Evolutionary conservation across 2,888 invertebrate species (phyloP), one percentile per base, ranked within the genome.

Genomic region (Isoperla grammatica): DNA sequence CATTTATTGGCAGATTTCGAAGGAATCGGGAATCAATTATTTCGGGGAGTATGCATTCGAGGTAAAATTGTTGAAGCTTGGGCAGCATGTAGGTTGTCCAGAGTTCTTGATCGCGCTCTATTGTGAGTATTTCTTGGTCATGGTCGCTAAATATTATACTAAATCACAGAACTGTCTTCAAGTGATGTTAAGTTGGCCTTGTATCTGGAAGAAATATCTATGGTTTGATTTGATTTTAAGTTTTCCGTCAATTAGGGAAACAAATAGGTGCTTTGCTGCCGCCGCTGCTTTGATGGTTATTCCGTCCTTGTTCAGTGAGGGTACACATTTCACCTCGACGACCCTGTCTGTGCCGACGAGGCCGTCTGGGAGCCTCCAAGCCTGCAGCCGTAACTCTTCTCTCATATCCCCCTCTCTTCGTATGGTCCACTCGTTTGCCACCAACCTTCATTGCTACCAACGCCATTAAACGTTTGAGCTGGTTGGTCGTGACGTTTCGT

Each of bases 31-130:
- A 12, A 11, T 53, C 19, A 8, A n/a, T 20, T 3, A 53, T 13
- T 39, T 53, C 53, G 2, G 53, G 53, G 9, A 53, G 39, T 3
- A 53, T 11, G 17, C 53, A 53, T 9, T 53, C 39, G n/a, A 39
- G 17, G 9, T 53, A 53, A 20, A 53, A 53, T 12, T 19, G 17
- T 9, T 5, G 8, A 15, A 53, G 19, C 22, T 53, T 53, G 1
- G 37, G 53, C 4, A 53, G 5, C 37, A 39, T 39, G 2, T 9
- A 3, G 13, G 35, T 20, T 6, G 9, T n/a, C 53, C 37, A 53
- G 11, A 53, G 20, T 15, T 37, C 17, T 19, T 15, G 5, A 9
- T 53, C 39, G 4, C 39, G 53, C 19, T 17, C 15, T 4, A 53
- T 17, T 11, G 17, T 4, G 12, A 39, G 11, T 2, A 53, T 37